Evolutionary conservation across 2,113 vertebrate genomes (phyloP).

Genomic region (Mirza zaza): DNA sequence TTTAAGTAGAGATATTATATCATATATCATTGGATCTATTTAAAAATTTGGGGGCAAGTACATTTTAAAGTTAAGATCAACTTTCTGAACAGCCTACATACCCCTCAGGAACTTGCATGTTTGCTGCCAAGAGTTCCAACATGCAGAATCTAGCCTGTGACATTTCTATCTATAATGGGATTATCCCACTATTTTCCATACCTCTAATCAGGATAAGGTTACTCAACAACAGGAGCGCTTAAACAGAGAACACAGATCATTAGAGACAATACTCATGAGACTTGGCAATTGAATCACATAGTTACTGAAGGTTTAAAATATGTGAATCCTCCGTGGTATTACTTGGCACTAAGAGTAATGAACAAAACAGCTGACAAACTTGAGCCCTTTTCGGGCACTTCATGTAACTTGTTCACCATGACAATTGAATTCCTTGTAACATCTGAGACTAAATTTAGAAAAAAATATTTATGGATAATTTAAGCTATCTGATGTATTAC

Average conservation of each 20-base stretch:
- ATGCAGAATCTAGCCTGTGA: slow-evolving; percentile 28
- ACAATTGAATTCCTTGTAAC: slow-evolving; percentile 39
- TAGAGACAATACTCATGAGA: neutral
- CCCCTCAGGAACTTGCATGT: neutral
- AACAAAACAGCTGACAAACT: slow-evolving; percentile 55
- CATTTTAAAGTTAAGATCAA: slow-evolving; percentile 36
- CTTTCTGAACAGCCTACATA: slow-evolving; percentile 48
- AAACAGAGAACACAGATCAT: neutral
- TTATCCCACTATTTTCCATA: slow-evolving; percentile 15
- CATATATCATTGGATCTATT: slow-evolving; percentile 49
- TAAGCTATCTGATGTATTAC: slow-evolving; percentile 9
- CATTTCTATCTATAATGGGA: slow-evolving; percentile 2
- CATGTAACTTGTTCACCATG: neutral
- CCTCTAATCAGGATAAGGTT: neutral
- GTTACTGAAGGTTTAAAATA: slow-evolving; percentile 2
- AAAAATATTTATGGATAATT: slow-evolving; percentile 18
- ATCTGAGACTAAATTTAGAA: slow-evolving; percentile 57
- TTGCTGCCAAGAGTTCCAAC: slow-evolving; percentile 15
- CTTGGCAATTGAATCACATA: neutral
- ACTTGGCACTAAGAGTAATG: neutral
- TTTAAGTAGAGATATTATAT: slow-evolving; percentile 54
- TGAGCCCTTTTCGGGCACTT: neutral
- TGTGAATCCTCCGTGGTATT: neutral
- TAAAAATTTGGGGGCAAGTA: neutral
- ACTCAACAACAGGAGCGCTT: neutral